Percentiles rank a stretch among this genome's conserved stretches.
These are phyloP conservation scores for Drosophila albomicans DNA, from an alignment of 1,140 invertebrate genomes.

Conservation along the genomic window DNA sequence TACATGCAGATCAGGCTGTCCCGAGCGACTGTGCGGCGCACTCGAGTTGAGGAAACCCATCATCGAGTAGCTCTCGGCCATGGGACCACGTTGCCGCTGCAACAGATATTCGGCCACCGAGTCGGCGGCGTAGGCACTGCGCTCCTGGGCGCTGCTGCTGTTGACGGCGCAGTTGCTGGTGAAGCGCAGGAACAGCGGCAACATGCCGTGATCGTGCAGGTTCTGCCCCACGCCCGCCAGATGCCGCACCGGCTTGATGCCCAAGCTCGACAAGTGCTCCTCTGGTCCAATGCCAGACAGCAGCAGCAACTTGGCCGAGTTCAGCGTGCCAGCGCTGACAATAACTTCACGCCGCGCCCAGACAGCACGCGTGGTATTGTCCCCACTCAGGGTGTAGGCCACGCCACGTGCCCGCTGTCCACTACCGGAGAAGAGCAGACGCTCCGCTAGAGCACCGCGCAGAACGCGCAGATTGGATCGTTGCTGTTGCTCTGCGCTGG, in stretches of 20 bases:
- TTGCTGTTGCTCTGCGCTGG: slow-evolving; percentile 88
- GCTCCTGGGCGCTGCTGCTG: slow-evolving; percentile 86
- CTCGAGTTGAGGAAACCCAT: slow-evolving; percentile 82
- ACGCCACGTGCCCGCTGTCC: slow-evolving; percentile 89
- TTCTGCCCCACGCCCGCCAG: slow-evolving; percentile 89
- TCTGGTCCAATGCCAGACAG: slow-evolving; percentile 82
- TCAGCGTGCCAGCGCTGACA: slow-evolving; percentile 86
- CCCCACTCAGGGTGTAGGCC: slow-evolving; percentile 89
- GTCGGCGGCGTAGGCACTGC: slow-evolving; percentile 85
- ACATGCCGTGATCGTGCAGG: slow-evolving; percentile 87
- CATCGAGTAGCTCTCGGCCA: slow-evolving; percentile 85
- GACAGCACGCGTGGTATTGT: slow-evolving; percentile 17
- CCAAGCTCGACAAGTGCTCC: slow-evolving; percentile 77
- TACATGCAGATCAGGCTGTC: slow-evolving; percentile 71
- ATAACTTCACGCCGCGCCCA: slow-evolving; percentile 77
- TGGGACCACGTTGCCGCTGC: slow-evolving; percentile 88
- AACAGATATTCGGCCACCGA: slow-evolving; percentile 79
- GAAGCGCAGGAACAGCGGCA: slow-evolving; percentile 85
- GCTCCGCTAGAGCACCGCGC: slow-evolving; percentile 86
- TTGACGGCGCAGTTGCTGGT: slow-evolving; percentile 43
- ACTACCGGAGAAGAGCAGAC: slow-evolving; percentile 87
- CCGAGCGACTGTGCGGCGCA: slow-evolving; percentile 40
- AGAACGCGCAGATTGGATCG: slow-evolving; percentile 89
- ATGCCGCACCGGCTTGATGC: slow-evolving; percentile 85
- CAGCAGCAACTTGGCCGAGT: slow-evolving; percentile 88